Conservation (phyloP, 2,888 invertebrate genomes). For the Galeruca laticollis region DNA sequence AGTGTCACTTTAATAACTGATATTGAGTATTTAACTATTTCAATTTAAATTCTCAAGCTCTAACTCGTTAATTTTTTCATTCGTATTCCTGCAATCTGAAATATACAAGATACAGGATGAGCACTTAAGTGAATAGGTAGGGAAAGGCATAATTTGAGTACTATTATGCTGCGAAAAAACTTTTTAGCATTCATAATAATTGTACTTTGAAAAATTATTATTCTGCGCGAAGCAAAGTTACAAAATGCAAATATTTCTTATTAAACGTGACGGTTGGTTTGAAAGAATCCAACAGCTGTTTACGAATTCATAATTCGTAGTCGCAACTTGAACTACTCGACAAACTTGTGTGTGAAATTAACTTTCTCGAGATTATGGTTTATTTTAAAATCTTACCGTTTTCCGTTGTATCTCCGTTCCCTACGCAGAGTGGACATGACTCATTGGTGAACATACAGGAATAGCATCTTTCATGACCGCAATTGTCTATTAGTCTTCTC, state of each 20-base stretch:
- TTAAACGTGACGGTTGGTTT: not conserved
- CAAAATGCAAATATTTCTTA: not conserved
- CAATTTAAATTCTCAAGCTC: too few species aligned
- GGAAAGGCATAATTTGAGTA: too few species aligned
- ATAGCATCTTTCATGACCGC: constrained; percentile 96
- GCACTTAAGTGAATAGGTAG: too few species aligned
- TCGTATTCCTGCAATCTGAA: too few species aligned
- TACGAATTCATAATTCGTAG: not conserved
- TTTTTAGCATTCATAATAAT: not conserved
- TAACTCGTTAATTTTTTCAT: too few species aligned
- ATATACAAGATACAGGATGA: too few species aligned
- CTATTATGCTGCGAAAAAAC: not conserved
- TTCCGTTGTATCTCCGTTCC: constrained; percentile 46
- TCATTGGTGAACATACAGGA: constrained; percentile 94
- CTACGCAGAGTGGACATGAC: constrained; percentile 84
- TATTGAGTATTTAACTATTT: too few species aligned
- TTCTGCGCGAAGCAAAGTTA: not conserved
- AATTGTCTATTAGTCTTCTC: constrained; percentile 93
- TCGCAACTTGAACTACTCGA: not conserved
- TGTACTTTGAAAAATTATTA: constrained; percentile 1
- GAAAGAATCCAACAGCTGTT: constrained; percentile 5
- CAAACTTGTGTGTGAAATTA: not conserved
- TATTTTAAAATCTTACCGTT: constrained; percentile 45
- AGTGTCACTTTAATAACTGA: too few species aligned
- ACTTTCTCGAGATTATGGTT: not conserved